Base-by-base conservation (phyloP, 2,888 invertebrate genomes). In the Vesta saturnalis region DNA sequence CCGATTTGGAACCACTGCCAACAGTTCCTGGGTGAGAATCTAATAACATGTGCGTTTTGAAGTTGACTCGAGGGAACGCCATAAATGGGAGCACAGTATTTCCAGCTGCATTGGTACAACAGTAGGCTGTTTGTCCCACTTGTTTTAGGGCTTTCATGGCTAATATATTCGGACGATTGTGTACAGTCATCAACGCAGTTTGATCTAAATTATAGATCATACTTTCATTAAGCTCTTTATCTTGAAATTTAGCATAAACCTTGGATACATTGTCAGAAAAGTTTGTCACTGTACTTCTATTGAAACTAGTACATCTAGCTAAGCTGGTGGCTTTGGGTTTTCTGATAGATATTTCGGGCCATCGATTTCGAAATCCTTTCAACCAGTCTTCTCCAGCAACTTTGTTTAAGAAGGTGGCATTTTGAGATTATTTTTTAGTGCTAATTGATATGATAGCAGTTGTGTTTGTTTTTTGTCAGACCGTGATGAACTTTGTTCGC, bases 121-220 rank as follows among this genome's bases (percentile, higher is more conserved):
- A 12, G 15, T n/a, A 46, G 6, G 46, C 15, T 15, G 15, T 15
- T 46, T 46, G 14, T 46, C 14, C 46, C 4, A 46, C 15, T 46
- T 46, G 46, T 46, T 46, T 46, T 15, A 46, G 15, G n/a, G 6
- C 46, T 46, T 46, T 46, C 46, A 14, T 12, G 46, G n/a, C 14
- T 46, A 46, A 12, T 14, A 46, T 46, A 14, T 46, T 46, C n/a
- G 46, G 46, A 14, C 6, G 46, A 46, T 46, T 46, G 15, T 46
- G 46, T 46, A 46, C 46, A 46, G 46, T 46, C 14, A n/a, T 46
- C 15, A 46, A n/a, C 4, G 46, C 46, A 5, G 46, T 46, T 46
- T 46, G 6, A 46, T 46, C 46, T 46, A 46, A 15, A 46, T 46
- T 46, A 15, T 46, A 46, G n/a, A n/a, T n/a, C n/a, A 46, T 46